Base-by-base conservation (phyloP, 2,113 vertebrate species). In the Trinectes maculatus region DNA sequence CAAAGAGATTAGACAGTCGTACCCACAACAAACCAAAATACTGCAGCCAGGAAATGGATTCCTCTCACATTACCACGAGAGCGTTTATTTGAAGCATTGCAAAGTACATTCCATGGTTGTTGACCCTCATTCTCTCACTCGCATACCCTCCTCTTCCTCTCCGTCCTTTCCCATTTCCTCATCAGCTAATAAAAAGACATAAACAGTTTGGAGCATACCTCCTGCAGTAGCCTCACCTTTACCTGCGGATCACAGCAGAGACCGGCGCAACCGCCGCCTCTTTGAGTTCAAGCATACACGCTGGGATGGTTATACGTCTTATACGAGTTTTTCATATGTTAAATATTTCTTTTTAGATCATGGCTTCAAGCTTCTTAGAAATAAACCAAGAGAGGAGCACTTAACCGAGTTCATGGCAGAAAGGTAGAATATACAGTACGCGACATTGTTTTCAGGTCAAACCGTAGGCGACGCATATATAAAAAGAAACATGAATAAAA, bases 31-130 rank as follows among this genome's bases (percentile, higher is more conserved):
- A 65, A 52, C 31, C 24, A 51, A 75, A 75, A 49, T 71, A 71
- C 19, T 55, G 29, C 40, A 68, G 47, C 71, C 58, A 44, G 74
- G 79, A 71, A 79, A 79, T 12, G 55, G 58, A 85, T 85, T 88
- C 86, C 76, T 80, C 66, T 83, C 62, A 74, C 75, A 85, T 89
- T 83, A 91, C 59, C 46, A 77, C 65, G 46, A 85, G 74, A 82
- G 73, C 57, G 87, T 89, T 91, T 90, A 90, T 91, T 91, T 77
- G 79, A 72, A 89, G 77, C 62, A 4, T 80, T 83, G 68, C 79
- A 87, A 85, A 87, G 71, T 89, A 87, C 82, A 89, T 70, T 70
- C 87, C 65, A 86, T 85, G 80, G 54, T 70, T 70, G 48, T 80
- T 39, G 49, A 64, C 8, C 43, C 68, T 88, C 59, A 58, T 62